Evolutionary conservation across 2,113 vertebrate genomes (phyloP).

Genomic region (Corythoichthys haematopterus): DNA sequence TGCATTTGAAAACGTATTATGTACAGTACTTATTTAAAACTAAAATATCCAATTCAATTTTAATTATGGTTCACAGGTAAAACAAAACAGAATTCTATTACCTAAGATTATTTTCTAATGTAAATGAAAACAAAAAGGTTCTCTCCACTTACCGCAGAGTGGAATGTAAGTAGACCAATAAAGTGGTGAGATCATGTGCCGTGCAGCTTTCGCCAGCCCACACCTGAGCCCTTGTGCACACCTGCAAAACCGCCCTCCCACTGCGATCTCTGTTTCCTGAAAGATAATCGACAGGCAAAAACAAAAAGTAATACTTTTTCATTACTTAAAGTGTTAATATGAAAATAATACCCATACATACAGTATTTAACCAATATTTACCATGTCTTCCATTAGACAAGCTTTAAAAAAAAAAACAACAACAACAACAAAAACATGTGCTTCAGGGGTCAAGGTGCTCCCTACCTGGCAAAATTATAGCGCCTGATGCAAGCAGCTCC

Average conservation of each 20-base stretch:
- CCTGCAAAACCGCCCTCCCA: conserved; percentile 75
- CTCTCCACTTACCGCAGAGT: conserved; percentile 70
- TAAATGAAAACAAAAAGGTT: not conserved
- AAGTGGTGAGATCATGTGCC: conserved; percentile 62
- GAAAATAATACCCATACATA: not conserved
- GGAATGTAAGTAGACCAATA: conserved; percentile 74
- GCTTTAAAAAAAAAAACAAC: too few relatives aligned
- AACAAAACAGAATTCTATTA: not conserved
- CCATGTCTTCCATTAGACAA: not conserved
- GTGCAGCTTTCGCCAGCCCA: conserved; percentile 66
- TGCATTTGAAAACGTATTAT: too few relatives aligned
- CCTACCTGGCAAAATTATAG: conserved; percentile 72
- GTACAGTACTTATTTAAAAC: too few relatives aligned
- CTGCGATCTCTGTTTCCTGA: conserved; percentile 76
- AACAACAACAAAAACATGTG: too few relatives aligned
- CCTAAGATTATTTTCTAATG: not conserved
- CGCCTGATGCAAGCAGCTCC: conserved; percentile 73
- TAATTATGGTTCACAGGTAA: too few relatives aligned
- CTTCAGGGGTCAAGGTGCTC: not conserved
- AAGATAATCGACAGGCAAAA: conserved; percentile 26
- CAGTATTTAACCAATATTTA: not conserved
- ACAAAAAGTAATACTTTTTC: not conserved
- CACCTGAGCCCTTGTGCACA: conserved; percentile 67
- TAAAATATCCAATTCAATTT: too few relatives aligned
- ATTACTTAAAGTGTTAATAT: not conserved